These are phyloP conservation scores for Oreonectes daqikongensis DNA, from an alignment of 2,797 vertebrate species.

Conservation along the genomic window DNA sequence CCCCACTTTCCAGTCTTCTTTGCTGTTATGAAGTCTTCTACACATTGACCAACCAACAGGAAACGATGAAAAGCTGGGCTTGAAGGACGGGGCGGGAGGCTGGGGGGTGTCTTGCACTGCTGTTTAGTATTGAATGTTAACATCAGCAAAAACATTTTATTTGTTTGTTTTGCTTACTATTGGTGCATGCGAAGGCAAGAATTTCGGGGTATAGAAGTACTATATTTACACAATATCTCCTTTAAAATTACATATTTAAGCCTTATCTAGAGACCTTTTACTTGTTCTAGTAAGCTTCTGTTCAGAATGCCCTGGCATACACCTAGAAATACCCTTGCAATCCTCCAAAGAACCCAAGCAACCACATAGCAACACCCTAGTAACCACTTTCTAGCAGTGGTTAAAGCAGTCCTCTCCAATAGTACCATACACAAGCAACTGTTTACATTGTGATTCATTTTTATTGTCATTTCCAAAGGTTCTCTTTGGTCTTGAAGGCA, in stretches of 20 bases:
- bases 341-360: no score
- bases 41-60: slow-evolving; percentile 64
- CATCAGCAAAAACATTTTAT: slow-evolving; percentile 73
- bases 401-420: slow-evolving; percentile 14
- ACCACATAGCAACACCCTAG: no score
- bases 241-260: no score
- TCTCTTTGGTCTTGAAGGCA: slow-evolving; percentile 29
- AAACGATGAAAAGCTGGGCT: slow-evolving; percentile 62
- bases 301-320: no score
- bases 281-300: no score
- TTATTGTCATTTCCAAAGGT: slow-evolving; percentile 8
- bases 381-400: not conserved
- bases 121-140: slow-evolving; percentile 67
- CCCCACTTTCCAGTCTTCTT: slow-evolving; percentile 47
- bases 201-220: no score
- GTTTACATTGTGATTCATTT: slow-evolving; percentile 32
- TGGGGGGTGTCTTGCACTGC: slow-evolving; percentile 53
- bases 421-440: slow-evolving; percentile 27
- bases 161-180: slow-evolving; percentile 63
- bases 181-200: not conserved
- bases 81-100: slow-evolving; percentile 5
- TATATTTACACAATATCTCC: no score
- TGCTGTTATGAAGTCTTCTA: slow-evolving; percentile 51
- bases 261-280: no score
- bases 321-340: no score